Evolutionary conservation across 1,140 invertebrate genomes (phyloP), one percentile per base, ranked within the genome.

Genomic region (Ceratina japonica): DNA sequence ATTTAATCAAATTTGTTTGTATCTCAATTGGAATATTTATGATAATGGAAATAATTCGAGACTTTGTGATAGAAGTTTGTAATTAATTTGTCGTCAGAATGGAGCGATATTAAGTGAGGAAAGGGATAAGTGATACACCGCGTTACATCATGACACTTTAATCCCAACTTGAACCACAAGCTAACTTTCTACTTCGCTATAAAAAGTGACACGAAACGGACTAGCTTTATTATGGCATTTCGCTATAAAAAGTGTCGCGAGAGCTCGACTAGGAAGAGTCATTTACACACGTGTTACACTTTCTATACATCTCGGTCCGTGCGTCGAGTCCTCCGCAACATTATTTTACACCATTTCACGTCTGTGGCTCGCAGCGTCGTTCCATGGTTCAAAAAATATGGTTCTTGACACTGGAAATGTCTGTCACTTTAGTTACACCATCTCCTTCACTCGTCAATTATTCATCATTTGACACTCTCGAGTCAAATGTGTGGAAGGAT

Each of bases 171-270:
- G 76, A 86, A 86, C 83, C 84, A 85, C 84, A 81, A 69, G 68
- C 84, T 86, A 86, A 75, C 62, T 83, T 80, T 83, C 84, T 83
- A 86, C 69, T 83, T 83, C 69, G 72, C 84, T 86, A 86, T 82
- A 86, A 86, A 86, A 86, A 80, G 73, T 86, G 78, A 86, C 81
- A 79, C 76, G 73, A 82, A 79, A 85, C 73, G 20, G 80, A 73
- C 76, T 79, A 84, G 66, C 52, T 79, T 84, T 81, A 72, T 74
- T 85, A 81, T 63, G 63, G 66, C 73, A 79, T 73, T 81, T 82
- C 63, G 52, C 82, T 85, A 84, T 85, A 85, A 85, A 85, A 85
- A 85, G 74, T 85, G 75, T 79, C 69, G 69, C 68, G 24, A 51
- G 37, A 80, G 61, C 75, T 75, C 54, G 70, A 75, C 65, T 10